Evolutionary conservation across 92 coral and sea anemone genomes (phyloP).

Genomic region (Phymanthus crucifer): DNA sequence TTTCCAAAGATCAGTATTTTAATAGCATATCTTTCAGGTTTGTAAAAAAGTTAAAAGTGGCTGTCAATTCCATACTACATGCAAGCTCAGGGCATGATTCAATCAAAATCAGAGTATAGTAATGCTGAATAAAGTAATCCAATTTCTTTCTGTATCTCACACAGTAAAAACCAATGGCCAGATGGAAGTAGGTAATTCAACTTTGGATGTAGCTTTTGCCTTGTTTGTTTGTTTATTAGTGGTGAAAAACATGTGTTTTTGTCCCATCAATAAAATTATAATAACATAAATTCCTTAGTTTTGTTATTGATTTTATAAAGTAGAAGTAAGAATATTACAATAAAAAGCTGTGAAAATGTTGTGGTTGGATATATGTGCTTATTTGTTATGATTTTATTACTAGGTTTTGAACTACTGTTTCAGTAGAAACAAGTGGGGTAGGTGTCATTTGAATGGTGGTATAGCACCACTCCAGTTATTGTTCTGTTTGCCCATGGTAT

Average conservation of each 20-base stretch:
- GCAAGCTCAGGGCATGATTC: conserved; percentile 39
- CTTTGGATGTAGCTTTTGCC: conserved; percentile 20
- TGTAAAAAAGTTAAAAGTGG: conserved; percentile 29
- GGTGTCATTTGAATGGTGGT: too few relatives aligned
- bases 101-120: background rate
- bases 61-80: conserved; percentile 24
- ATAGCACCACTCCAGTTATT: too few relatives aligned
- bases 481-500: too few relatives aligned
- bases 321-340: background rate
- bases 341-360: background rate
- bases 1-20: conserved; percentile 18
- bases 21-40: conserved; percentile 46
- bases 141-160: background rate
- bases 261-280: conserved; percentile 34
- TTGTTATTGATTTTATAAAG: background rate
- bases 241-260: conserved; percentile 36
- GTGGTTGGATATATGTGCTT: too few relatives aligned
- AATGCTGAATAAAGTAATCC: background rate
- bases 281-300: conserved; percentile 16
- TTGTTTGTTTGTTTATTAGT: conserved; percentile 27
- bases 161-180: background rate
- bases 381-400: too few relatives aligned
- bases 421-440: too few relatives aligned
- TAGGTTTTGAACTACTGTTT: too few relatives aligned
- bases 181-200: background rate